Evolutionary conservation across 2,113 vertebrate genomes (phyloP).

Genomic region (Motacilla tschutschensis): DNA sequence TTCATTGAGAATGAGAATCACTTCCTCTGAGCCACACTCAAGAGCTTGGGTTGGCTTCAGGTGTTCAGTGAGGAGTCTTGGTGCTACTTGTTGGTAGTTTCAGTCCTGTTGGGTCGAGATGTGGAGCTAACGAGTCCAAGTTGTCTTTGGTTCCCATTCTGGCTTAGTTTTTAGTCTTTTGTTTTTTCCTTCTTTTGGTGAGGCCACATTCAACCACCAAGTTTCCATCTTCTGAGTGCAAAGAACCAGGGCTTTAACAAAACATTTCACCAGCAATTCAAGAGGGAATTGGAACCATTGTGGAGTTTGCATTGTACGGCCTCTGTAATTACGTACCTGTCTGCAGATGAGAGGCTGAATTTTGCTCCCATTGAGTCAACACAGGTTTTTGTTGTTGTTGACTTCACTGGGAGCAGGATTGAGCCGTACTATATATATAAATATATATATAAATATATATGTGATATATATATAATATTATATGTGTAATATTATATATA

Average conservation of each 20-base stretch:
- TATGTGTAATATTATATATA: conserved; percentile 77
- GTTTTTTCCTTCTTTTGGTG: neutral
- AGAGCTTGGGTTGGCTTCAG: conserved; percentile 36
- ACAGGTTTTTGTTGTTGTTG: conserved; percentile 23
- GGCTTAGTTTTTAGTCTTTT: conserved; percentile 27
- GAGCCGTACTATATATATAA: conserved; percentile 71
- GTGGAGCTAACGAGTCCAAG: neutral
- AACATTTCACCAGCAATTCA: conserved; percentile 75
- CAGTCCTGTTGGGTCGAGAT: conserved; percentile 27
- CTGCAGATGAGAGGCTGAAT: conserved; percentile 64
- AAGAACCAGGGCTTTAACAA: conserved; percentile 58
- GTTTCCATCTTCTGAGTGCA: conserved; percentile 64
- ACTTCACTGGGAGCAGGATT: conserved; percentile 52
- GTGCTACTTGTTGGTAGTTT: conserved; percentile 26
- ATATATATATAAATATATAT: conserved; percentile 71
- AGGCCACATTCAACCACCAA: conserved; percentile 43
- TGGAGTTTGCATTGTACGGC: conserved; percentile 70
- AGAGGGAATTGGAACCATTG: conserved; percentile 64
- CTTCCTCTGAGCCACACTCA: conserved; percentile 42
- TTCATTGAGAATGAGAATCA: conserved; percentile 20
- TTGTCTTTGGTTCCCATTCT: conserved; percentile 51
- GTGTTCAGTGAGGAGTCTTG: conserved; percentile 17
- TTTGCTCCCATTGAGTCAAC: conserved; percentile 65
- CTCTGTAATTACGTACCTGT: conserved; percentile 74
- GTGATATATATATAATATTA: conserved; percentile 76